A percentile compares a stretch with the other conserved stretches of the same genome.
Evolutionary conservation across 2,113 vertebrate genomes (phyloP).

Genomic region (Ornithorhynchus anatinus): DNA sequence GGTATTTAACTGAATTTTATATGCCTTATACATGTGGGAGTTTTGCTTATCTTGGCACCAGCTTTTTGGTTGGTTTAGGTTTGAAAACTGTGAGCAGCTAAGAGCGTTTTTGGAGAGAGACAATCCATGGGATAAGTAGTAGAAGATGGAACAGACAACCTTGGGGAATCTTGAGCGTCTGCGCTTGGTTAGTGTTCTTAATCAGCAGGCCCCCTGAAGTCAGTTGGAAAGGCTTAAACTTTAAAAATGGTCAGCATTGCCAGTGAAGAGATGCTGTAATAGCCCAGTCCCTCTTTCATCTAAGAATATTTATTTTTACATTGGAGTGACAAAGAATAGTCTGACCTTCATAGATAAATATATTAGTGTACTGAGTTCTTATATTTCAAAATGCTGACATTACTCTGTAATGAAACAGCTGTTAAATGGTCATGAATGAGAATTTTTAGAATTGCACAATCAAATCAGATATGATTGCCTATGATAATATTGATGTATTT

Average conservation of each 20-base stretch:
- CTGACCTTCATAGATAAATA: no score
- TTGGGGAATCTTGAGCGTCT: background rate
- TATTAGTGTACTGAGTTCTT: no score
- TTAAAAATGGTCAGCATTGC: background rate
- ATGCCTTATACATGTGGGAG: background rate
- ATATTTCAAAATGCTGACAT: background rate
- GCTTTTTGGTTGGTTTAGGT: background rate
- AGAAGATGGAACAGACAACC: background rate
- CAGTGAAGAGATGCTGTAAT: background rate
- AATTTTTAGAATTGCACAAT: no score
- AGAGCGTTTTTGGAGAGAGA: rapidly evolving
- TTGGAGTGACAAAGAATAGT: background rate
- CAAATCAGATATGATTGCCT: no score
- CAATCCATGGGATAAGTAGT: background rate
- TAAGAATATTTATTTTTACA: background rate
- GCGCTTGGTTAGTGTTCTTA: background rate
- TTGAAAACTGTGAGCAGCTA: background rate
- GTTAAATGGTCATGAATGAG: no score
- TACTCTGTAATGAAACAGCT: no score
- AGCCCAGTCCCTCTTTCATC: background rate
- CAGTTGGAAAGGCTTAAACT: background rate
- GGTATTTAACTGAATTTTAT: background rate
- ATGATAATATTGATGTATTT: no score
- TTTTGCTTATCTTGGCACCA: background rate
- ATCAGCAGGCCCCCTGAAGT: background rate